Evolutionary conservation across 2,797 vertebrate species (phyloP), one percentile per base, ranked within the genome.

Genomic region (Sebastes taczanowskii): DNA sequence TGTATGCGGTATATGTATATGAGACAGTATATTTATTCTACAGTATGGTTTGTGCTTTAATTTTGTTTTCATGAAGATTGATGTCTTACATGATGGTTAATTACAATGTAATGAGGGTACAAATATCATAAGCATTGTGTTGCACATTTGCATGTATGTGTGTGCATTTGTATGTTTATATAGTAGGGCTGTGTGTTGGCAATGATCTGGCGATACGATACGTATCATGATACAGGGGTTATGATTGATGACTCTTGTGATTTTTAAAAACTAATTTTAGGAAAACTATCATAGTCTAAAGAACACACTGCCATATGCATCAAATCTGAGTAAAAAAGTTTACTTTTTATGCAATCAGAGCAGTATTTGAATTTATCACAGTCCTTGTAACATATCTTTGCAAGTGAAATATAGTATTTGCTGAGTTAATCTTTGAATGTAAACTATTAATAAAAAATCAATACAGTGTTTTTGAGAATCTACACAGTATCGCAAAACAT

Each of bases 71-170:
- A 55, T 53, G 42, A 77, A 83, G 81, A 83, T 74, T 16, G 53
- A 86, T 89, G 81, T 66, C 38, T 67, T 53, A 42, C 32, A 32
- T 80, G 67, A 86, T 87, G 70, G 85, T 82, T 72, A 73, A 80
- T 81, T 83, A 81, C 81, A 81, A 60, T 32, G 67, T 84, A 84
- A 85, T 76, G 64, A 16, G 14, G 38, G 79, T 42, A 13, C 11
- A 52, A 66, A n/a, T 68, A 55, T 77, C 59, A 82, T 46, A 77
- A 6, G 59, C 64, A 58, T 11, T 69, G 52, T 42, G 5, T 13
- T 2, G 34, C 6, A 4, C 0, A 25, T 77, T 42, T 82, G 23
- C 27, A 2, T 76, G 74, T 76, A 72, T 76, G 22, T 67, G 49
- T 63, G 63, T 74, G 29, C 59, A 20, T 71, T 72, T 34, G 13